phyloP scores from a whole-genome alignment of 2,888 invertebrate species.

The Plusia festucae region DNA sequence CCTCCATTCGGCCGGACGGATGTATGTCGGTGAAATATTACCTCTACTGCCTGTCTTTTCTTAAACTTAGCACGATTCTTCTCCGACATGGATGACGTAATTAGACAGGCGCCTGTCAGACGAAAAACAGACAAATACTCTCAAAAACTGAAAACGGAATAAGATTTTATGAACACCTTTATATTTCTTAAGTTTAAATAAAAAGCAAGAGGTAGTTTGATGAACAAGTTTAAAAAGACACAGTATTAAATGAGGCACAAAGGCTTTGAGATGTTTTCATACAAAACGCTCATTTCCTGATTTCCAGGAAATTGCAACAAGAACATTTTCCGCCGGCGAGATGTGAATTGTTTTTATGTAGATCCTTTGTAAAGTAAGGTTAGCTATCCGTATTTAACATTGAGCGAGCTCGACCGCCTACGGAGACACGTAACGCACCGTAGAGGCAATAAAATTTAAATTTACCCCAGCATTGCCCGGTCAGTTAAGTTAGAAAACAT shows the following conservation, averaged over 20 bases:
- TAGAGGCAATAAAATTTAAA: slow-evolving; percentile 46
- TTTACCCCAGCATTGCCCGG: slow-evolving; percentile 43
- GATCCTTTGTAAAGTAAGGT: slow-evolving; percentile 32
- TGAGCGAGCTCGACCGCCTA: slow-evolving; percentile 9
- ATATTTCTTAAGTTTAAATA: not conserved
- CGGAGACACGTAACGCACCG: slow-evolving; percentile 18
- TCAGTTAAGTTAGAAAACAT: slow-evolving; percentile 51
- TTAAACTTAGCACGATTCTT: slow-evolving; percentile 54
- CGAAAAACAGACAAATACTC: slow-evolving; percentile 63
- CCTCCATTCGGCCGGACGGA: slow-evolving; percentile 44
- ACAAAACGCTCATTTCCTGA: slow-evolving; percentile 35
- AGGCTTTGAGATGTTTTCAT: slow-evolving; percentile 20
- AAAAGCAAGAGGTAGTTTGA: not conserved
- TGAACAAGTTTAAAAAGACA: slow-evolving; percentile 6
- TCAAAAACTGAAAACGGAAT: slow-evolving; percentile 59
- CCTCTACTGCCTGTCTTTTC: slow-evolving; percentile 48
- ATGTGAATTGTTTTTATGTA: slow-evolving; percentile 46
- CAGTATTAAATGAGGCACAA: slow-evolving; percentile 17
- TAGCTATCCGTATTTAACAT: slow-evolving; percentile 19
- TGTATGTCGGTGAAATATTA: slow-evolving; percentile 49
- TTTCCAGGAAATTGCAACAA: slow-evolving; percentile 37
- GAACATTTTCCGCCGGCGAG: slow-evolving; percentile 31
- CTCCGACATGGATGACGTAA: slow-evolving; percentile 55
- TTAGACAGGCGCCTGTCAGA: slow-evolving; percentile 68
- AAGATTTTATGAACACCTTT: slow-evolving; percentile 40